Percentiles rank a stretch among this genome's conserved stretches.
Evolutionary conservation across 2,888 invertebrate genomes (phyloP).

Genomic region (Tenthredo amoena): DNA sequence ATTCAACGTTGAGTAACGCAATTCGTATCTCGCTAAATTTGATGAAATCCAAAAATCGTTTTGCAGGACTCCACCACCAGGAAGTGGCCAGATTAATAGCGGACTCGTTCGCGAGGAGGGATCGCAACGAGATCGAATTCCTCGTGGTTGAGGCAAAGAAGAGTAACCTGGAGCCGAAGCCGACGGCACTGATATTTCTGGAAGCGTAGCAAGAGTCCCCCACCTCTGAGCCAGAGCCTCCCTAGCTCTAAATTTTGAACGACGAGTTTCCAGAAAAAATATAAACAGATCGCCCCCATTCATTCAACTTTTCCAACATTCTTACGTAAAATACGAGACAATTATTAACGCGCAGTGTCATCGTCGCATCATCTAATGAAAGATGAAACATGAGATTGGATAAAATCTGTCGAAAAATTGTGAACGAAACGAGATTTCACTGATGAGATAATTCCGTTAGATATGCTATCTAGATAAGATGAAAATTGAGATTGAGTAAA

Average conservation of each 20-base stretch:
- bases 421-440: too few relatives aligned
- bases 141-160: constrained; percentile 96
- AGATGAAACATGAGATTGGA: neutral
- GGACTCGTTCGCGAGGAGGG: constrained; percentile 94
- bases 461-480: too few relatives aligned
- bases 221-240: constrained; percentile 76
- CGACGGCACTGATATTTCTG: constrained; percentile 93
- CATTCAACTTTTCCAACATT: neutral
- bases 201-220: constrained; percentile 90
- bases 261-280: constrained; percentile 20
- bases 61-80: constrained; percentile 75
- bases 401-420: too few relatives aligned
- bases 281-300: neutral
- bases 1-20: neutral
- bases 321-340: neutral
- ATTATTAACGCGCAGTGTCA: neutral
- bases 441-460: too few relatives aligned
- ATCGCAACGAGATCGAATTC: constrained; percentile 94
- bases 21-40: neutral
- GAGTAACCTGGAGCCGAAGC: constrained; percentile 94
- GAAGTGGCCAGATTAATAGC: constrained; percentile 96
- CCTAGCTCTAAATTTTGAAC: constrained; percentile 35
- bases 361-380: neutral
- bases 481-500: too few relatives aligned
- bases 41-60: neutral